A percentile compares a stretch with the other conserved stretches of the same genome.
phyloP scores from a whole-genome alignment of 2,888 invertebrate species.

The Papilio gigon region DNA sequence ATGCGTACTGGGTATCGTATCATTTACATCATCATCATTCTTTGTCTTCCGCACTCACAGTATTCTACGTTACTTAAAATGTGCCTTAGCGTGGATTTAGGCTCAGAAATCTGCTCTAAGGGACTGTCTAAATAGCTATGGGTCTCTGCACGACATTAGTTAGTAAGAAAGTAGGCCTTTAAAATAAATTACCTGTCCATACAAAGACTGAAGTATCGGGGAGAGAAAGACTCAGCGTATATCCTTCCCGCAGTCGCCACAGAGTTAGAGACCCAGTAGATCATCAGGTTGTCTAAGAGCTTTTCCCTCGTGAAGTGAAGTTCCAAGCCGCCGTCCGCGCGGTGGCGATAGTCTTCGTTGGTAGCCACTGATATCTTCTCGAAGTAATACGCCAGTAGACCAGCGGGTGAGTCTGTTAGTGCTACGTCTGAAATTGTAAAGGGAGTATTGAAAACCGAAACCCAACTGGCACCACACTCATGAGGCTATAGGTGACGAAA shows the following conservation, averaged over 20 bases:
- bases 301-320: conserved; percentile 85
- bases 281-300: conserved; percentile 67
- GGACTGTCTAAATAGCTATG: too few relatives aligned
- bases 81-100: too few relatives aligned
- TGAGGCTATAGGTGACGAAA: too few relatives aligned
- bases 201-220: conserved; percentile 51
- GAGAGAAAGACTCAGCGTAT: conserved; percentile 85
- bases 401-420: conserved; percentile 85
- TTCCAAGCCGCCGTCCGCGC: conserved; percentile 84
- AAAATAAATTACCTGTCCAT: conserved; percentile 78
- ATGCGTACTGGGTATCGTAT: too few relatives aligned
- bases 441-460: too few relatives aligned
- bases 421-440: conserved; percentile 23
- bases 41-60: too few relatives aligned
- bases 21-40: too few relatives aligned
- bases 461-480: too few relatives aligned
- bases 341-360: conserved; percentile 1
- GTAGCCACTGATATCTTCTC: conserved; percentile 86
- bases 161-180: too few relatives aligned
- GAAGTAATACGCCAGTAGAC: conserved; percentile 89
- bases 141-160: too few relatives aligned
- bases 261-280: conserved; percentile 89
- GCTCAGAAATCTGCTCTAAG: too few relatives aligned
- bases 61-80: too few relatives aligned
- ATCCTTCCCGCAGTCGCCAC: conserved; percentile 89